Conservation (phyloP, 1,140 invertebrate genomes). For the Lethocerus indicus region DNA sequence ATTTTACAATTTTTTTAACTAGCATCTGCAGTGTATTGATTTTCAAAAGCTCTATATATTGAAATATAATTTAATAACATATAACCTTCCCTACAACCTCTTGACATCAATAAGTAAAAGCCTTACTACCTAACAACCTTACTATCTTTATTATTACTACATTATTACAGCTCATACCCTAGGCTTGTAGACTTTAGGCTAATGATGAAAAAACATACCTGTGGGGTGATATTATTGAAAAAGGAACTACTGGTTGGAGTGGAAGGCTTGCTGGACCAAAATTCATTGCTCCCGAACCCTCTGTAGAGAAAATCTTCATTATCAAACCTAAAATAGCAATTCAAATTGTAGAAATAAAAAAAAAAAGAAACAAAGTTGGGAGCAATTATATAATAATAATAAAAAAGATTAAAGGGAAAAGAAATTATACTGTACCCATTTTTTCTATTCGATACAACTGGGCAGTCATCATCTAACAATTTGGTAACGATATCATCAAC, state of each 20-base stretch:
- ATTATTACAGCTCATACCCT: no score
- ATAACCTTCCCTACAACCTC: no score
- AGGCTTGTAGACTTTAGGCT: no score
- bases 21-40: no score
- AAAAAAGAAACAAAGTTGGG: not conserved
- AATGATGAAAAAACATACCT: not conserved
- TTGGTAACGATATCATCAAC: slow-evolving; percentile 14
- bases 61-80: no score
- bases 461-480: slow-evolving; percentile 13
- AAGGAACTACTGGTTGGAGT: slow-evolving; percentile 5
- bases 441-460: slow-evolving; percentile 4
- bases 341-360: not conserved
- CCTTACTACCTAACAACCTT: no score
- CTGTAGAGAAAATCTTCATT: slow-evolving; percentile 3
- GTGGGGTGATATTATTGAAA: not conserved
- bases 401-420: not conserved
- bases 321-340: slow-evolving; percentile 2
- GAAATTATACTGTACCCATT: slow-evolving; percentile 5
- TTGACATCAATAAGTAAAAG: no score
- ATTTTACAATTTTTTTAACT: no score
- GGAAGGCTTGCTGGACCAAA: slow-evolving; percentile 2
- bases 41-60: no score
- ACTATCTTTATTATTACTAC: no score
- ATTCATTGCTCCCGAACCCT: slow-evolving; percentile 5
- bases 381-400: not conserved